Evolutionary conservation across 2,888 invertebrate species (phyloP).

Genomic region (Ecliptopera silaceata): DNA sequence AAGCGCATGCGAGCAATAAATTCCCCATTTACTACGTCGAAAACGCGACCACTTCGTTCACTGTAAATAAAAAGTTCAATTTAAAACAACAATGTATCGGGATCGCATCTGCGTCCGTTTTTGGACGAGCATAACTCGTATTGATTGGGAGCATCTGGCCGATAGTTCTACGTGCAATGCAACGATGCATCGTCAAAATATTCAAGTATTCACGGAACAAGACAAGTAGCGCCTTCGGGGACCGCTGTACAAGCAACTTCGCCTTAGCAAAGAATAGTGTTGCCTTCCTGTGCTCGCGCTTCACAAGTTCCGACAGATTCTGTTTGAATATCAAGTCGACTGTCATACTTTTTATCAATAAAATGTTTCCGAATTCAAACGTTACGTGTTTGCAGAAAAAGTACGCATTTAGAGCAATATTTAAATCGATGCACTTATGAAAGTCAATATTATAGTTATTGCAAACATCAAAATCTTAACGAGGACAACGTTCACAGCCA

Average conservation of each 20-base stretch:
- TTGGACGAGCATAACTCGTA: constrained; percentile 50
- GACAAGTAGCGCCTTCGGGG: constrained; percentile 41
- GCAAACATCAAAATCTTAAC: constrained; percentile 10
- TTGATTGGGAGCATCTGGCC: constrained; percentile 63
- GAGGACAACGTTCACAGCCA: constrained; percentile 13
- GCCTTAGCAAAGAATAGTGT: constrained; percentile 51
- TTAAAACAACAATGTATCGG: constrained; percentile 62
- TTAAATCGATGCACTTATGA: background rate
- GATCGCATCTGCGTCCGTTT: constrained; percentile 65
- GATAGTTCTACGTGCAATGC: constrained; percentile 46
- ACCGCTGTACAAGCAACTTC: constrained; percentile 41
- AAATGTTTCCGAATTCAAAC: constrained; percentile 31
- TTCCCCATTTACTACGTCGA: constrained; percentile 65
- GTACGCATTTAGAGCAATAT: constrained; percentile 9
- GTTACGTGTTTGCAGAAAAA: constrained; percentile 23
- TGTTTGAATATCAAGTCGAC: constrained; percentile 57
- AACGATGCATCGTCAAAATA: constrained; percentile 41
- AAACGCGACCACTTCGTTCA: constrained; percentile 66
- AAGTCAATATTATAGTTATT: constrained; percentile 1
- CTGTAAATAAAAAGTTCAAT: constrained; percentile 72
- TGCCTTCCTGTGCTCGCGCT: constrained; percentile 44
- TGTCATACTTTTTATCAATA: constrained; percentile 38
- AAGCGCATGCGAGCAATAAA: constrained; percentile 67
- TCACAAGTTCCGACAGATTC: constrained; percentile 53
- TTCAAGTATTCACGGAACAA: constrained; percentile 45